These are phyloP conservation scores for Emmelina monodactyla DNA, from an alignment of 2,888 invertebrate genomes.

Conservation along the genomic window DNA sequence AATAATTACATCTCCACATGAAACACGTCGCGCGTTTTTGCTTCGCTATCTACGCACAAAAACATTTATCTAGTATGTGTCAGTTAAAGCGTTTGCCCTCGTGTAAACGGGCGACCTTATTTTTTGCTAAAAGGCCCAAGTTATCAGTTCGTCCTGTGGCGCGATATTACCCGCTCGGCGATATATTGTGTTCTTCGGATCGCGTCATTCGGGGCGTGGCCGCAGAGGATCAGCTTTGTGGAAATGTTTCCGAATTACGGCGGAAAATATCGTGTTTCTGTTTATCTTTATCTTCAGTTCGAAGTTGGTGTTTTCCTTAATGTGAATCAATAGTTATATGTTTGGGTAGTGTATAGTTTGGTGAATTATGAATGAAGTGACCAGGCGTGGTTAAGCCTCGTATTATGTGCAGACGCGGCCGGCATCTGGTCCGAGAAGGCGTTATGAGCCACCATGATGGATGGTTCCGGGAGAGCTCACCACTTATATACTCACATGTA, in stretches of 20 bases:
- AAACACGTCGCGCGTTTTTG: conserved; percentile 22
- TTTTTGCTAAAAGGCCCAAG: conserved; percentile 54
- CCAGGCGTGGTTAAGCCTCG: neutral
- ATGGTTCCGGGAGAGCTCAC: conserved; percentile 26
- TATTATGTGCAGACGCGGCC: neutral
- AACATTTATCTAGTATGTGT: conserved; percentile 64
- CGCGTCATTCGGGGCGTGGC: conserved; percentile 51
- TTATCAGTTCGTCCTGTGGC: conserved; percentile 52
- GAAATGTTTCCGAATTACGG: conserved; percentile 30
- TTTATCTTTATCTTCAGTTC: too few relatives aligned
- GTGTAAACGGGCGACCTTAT: conserved; percentile 60
- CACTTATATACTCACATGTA: neutral
- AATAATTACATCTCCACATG: conserved; percentile 44
- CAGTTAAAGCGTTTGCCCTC: conserved; percentile 59
- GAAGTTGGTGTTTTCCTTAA: neutral
- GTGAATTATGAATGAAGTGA: neutral
- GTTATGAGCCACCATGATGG: conserved; percentile 57
- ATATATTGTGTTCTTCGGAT: conserved; percentile 55
- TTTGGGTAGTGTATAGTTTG: neutral
- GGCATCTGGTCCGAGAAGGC: conserved; percentile 41
- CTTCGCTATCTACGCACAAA: conserved; percentile 49
- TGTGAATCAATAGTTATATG: neutral
- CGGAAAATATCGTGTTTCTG: conserved; percentile 23
- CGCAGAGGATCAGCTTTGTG: conserved; percentile 34
- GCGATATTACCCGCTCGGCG: conserved; percentile 54